These are phyloP conservation scores for Tetropium fuscum DNA, from an alignment of 2,888 invertebrate species.

Conservation along the genomic window DNA sequence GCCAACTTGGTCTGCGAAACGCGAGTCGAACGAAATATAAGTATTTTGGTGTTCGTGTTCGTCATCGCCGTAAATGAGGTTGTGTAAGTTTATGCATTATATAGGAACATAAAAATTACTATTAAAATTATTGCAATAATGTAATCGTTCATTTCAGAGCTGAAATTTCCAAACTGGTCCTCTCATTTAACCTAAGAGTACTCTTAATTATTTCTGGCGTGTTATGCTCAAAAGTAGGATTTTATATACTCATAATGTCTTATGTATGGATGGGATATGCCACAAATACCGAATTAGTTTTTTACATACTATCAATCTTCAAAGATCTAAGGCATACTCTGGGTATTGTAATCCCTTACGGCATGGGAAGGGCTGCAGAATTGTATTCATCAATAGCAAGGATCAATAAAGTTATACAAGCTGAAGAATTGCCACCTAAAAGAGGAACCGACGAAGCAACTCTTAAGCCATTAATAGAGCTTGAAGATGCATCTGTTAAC, in stretches of 20 bases:
- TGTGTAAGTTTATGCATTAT: too few species aligned
- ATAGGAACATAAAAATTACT: too few species aligned
- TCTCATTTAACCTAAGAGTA: conserved; percentile 56
- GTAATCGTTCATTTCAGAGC: too few species aligned
- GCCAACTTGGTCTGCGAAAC: too few species aligned
- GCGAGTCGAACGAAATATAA: too few species aligned
- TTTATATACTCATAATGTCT: conserved; percentile 64
- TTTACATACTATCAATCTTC: conserved; percentile 91
- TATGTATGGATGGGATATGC: conserved; percentile 77
- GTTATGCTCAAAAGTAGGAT: conserved; percentile 57
- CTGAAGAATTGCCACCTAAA: conserved; percentile 59
- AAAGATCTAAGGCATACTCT: conserved; percentile 87
- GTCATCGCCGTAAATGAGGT: too few species aligned
- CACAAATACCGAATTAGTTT: conserved; percentile 86
- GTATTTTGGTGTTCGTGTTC: too few species aligned
- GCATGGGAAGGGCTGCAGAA: conserved; percentile 84
- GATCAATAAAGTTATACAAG: conserved; percentile 71
- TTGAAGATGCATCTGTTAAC: conserved; percentile 47
- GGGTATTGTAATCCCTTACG: conserved; percentile 90
- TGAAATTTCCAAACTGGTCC: conserved; percentile 72
- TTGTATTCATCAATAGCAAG: conserved; percentile 79
- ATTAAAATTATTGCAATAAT: too few species aligned
- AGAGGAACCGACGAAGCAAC: conserved; percentile 35
- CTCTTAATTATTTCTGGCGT: conserved; percentile 54
- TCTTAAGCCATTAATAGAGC: conserved; percentile 44